phyloP scores from a whole-genome alignment of 2,113 vertebrate genomes.

The Australoheros scitulus region DNA sequence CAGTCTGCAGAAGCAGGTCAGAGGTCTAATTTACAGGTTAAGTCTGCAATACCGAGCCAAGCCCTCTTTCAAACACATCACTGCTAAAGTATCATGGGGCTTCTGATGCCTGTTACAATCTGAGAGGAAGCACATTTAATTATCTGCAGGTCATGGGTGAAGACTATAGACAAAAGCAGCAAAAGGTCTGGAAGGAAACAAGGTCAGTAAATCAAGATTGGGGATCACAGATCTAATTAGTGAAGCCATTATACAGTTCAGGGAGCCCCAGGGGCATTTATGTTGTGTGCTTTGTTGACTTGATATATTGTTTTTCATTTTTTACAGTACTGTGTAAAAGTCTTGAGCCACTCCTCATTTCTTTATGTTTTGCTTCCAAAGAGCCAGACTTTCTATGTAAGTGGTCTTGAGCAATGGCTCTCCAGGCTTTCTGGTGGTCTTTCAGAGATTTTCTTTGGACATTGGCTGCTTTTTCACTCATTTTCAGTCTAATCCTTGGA shows the following conservation, averaged over 20 bases:
- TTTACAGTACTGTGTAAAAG: background rate
- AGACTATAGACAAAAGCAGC: background rate
- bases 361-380: background rate
- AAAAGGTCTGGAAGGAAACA: background rate
- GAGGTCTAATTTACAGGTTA: background rate
- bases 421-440: background rate
- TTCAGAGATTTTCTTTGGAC: background rate
- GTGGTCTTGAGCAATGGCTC: background rate
- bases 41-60: background rate
- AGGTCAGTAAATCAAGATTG: background rate
- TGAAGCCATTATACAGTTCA: background rate
- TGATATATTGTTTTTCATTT: background rate
- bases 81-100: background rate
- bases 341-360: background rate
- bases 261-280: background rate
- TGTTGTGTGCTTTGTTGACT: background rate
- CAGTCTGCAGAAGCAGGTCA: background rate
- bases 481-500: background rate
- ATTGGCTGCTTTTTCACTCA: background rate
- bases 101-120: background rate
- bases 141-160: slow-evolving; percentile 6
- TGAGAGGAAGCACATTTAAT: slow-evolving; percentile 6
- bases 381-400: background rate
- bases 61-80: background rate
- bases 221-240: slow-evolving; percentile 16